Percentiles rank a stretch among this genome's conserved stretches.
Conservation (phyloP, 1,140 invertebrate species). For the Pteromalus puparum region DNA sequence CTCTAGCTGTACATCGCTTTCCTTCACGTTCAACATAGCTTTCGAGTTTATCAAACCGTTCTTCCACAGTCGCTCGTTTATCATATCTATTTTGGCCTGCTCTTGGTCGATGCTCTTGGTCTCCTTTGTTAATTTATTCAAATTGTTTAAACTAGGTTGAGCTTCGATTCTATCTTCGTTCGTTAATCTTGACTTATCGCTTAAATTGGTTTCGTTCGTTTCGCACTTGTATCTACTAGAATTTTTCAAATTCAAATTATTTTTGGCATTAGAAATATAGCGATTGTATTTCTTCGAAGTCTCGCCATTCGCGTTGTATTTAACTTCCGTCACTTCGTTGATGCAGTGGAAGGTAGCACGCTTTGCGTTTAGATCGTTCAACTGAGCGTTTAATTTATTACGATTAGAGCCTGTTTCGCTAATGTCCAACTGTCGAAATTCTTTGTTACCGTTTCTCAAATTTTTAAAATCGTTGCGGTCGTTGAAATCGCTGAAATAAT, state of each 20-base stretch:
- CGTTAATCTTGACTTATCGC: not conserved
- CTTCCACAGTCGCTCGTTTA: constrained; percentile 71
- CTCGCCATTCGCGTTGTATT: constrained; percentile 26
- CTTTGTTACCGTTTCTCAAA: constrained; percentile 10
- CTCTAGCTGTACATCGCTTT: constrained; percentile 60
- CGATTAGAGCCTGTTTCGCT: not conserved
- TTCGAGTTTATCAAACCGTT: constrained; percentile 66
- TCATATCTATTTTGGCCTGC: constrained; percentile 64
- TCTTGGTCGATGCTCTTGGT: constrained; percentile 52
- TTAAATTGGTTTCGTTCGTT: constrained; percentile 23
- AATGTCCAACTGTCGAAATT: not conserved
- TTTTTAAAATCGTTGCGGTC: constrained; percentile 2
- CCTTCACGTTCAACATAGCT: constrained; percentile 37
- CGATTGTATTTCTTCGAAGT: constrained; percentile 25
- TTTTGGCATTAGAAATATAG: constrained; percentile 35
- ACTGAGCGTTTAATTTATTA: not conserved
- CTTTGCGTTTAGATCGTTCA: constrained; percentile 34
- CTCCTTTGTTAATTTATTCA: constrained; percentile 38
- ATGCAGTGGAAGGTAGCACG: constrained; percentile 21
- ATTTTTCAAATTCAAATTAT: constrained; percentile 47
- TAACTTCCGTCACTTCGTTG: constrained; percentile 2
- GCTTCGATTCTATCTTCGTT: not conserved
- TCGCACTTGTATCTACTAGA: constrained; percentile 37
- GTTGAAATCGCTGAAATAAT: constrained; percentile 36
- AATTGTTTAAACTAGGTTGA: not conserved